A percentile compares a stretch with the other conserved stretches of the same genome.
Evolutionary conservation across 2,888 invertebrate species (phyloP).

Genomic region (Pasiphila rectangulata): DNA sequence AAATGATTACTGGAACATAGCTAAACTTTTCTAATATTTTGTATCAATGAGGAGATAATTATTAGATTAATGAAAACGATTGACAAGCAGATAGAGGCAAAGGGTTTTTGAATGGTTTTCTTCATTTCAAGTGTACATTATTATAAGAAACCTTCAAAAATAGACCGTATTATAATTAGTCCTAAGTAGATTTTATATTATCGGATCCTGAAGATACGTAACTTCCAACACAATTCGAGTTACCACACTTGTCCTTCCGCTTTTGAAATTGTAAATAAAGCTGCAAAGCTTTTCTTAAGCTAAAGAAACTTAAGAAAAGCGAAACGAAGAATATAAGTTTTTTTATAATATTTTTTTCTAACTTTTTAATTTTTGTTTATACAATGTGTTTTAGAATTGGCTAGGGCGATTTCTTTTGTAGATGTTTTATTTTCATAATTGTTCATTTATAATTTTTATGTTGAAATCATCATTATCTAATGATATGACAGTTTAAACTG

Average conservation of each 20-base stretch:
- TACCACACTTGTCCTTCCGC: conserved; percentile 67
- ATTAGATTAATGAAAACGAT: conserved; percentile 52
- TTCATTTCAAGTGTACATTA: conserved; percentile 65
- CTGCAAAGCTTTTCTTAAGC: conserved; percentile 44
- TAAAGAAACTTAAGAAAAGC: too few species aligned
- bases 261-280: conserved; percentile 64
- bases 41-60: conserved; percentile 42
- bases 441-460: too few species aligned
- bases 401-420: too few species aligned
- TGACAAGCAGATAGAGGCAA: conserved; percentile 78
- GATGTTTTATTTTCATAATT: too few species aligned
- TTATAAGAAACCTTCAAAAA: conserved; percentile 68
- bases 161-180: conserved; percentile 52
- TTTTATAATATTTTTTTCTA: conserved; percentile 9
- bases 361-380: neutral
- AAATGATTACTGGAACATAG: too few species aligned
- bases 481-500: too few species aligned
- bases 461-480: too few species aligned
- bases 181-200: conserved; percentile 42
- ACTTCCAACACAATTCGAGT: conserved; percentile 70
- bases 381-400: too few species aligned
- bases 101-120: conserved; percentile 71
- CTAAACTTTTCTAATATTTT: neutral
- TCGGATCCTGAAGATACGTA: conserved; percentile 54
- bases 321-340: too few species aligned